Base-by-base conservation (phyloP, 2,888 invertebrate genomes). In the Acheta domesticus region DNA sequence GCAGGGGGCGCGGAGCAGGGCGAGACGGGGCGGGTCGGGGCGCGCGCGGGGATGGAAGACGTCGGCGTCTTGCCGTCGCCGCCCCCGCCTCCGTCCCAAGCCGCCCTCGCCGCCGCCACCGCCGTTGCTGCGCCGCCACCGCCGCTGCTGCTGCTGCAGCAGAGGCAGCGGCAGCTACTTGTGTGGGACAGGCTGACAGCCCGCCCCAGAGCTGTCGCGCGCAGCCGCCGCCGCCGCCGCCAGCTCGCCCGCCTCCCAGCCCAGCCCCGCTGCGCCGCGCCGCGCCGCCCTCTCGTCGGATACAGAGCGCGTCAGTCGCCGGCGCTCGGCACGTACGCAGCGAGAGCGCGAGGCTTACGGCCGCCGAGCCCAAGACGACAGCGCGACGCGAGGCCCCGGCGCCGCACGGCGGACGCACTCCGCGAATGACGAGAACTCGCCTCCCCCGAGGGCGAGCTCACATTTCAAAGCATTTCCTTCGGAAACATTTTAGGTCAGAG, bases 41-140 rank as follows among this genome's bases (percentile, higher is more conserved):
- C 4, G 16, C 3, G 62, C n/a, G 62, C 16, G 62, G 62, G 62
- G 62, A 62, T 62, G n/a, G 62, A 62, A 62, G 62, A 62, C 62
- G 62, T 62, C 62, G 62, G n/a, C 62, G 62, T 62, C 62, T 62
- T 62, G 62, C 62, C 62, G 14, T n/a, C 62, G n/a, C n/a, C n/a
- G 16, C 62, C 62, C 62, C n/a, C 62, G 16, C 14, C 62, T 12
- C 62, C 62, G 14, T 5, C n/a, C 62, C 62, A 12, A 62, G 36
- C 16, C 14, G 62, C 62, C 62, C n/a, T n/a, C n/a, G n/a, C 16
- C 16, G 8, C 16, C 62, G 62, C 14, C 16, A 5, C 62, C 14
- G 16, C 8, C 8, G n/a, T 8, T 19, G 62, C 62, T 5, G 16
- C 14, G n/a, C 62, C 14, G 14, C 62, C 62, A 16, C 62, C 14